phyloP scores from a whole-genome alignment of 2,797 vertebrate species.

The Microctenopoma lineatum region DNA sequence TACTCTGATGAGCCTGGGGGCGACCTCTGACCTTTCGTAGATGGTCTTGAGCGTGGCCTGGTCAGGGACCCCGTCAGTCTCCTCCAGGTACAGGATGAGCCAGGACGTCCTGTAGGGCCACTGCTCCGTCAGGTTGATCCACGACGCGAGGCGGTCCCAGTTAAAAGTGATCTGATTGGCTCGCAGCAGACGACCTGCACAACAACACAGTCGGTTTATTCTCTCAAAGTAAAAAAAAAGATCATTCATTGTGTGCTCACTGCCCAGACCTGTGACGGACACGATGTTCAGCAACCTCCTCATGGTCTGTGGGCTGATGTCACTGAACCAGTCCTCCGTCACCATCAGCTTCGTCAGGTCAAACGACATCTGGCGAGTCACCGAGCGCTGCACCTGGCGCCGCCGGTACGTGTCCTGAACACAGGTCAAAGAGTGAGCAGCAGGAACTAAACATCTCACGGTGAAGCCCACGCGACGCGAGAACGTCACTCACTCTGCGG shows the following conservation, averaged over 20 bases:
- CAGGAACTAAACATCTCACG: no score
- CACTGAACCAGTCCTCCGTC: constrained; percentile 97
- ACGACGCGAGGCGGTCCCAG: constrained; percentile 96
- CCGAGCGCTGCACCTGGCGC: constrained; percentile 91
- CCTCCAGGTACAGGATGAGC: constrained; percentile 95
- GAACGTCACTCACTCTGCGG: constrained; percentile 84
- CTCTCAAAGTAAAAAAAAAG: no score
- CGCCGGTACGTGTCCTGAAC: constrained; percentile 93
- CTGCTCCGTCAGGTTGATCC: constrained; percentile 98
- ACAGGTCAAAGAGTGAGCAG: neutral
- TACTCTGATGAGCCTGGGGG: neutral
- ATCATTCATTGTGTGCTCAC: no score
- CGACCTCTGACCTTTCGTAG: constrained; percentile 89
- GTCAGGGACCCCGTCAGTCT: constrained; percentile 91
- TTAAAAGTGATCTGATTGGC: constrained; percentile 98
- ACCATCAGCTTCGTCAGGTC: constrained; percentile 95
- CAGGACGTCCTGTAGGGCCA: constrained; percentile 98
- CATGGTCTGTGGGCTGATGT: constrained; percentile 98
- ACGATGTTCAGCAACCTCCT: constrained; percentile 96
- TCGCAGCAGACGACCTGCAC: constrained; percentile 90
- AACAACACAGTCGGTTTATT: neutral
- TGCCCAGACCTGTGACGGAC: constrained; percentile 90
- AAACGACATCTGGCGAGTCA: constrained; percentile 96
- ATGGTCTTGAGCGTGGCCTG: constrained; percentile 92
- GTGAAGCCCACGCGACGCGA: no score